A percentile compares a stretch with the other conserved stretches of the same genome.
Evolutionary conservation across 2,888 invertebrate species (phyloP).

Genomic region (Lymantria dispar): DNA sequence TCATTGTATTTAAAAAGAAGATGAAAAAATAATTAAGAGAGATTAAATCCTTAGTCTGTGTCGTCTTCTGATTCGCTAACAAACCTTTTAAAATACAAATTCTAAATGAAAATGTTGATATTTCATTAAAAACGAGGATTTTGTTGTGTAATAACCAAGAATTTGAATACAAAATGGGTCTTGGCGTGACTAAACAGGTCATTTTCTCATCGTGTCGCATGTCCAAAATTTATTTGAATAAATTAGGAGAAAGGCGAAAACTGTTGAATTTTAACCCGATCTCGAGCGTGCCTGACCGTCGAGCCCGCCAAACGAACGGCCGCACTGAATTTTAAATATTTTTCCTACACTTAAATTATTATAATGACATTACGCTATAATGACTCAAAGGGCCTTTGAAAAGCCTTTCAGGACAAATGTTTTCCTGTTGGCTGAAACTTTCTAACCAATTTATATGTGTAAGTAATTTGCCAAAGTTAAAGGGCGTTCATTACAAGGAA

Average conservation of each 20-base stretch:
- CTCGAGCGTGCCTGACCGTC: constrained; percentile 45
- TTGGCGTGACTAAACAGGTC: constrained; percentile 49
- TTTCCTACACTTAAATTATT: constrained; percentile 40
- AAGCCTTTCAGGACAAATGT: constrained; percentile 12
- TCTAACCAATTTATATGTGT: constrained; percentile 1
- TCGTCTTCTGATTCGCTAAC: too few relatives aligned
- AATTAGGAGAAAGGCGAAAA: constrained; percentile 64
- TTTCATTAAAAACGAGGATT: constrained; percentile 19
- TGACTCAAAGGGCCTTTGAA: constrained; percentile 25
- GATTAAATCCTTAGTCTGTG: too few relatives aligned
- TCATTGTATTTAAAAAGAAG: too few relatives aligned
- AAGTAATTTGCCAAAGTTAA: constrained; percentile 1
- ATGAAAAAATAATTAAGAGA: too few relatives aligned
- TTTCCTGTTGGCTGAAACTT: constrained; percentile 1
- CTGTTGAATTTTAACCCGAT: constrained; percentile 72
- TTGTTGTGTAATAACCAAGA: constrained; percentile 27
- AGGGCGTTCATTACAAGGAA: too few relatives aligned
- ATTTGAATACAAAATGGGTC: constrained; percentile 36
- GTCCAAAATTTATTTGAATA: constrained; percentile 76
- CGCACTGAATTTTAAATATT: constrained; percentile 47
- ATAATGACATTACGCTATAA: constrained; percentile 36
- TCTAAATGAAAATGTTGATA: constrained; percentile 29
- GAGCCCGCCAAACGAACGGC: constrained; percentile 20
- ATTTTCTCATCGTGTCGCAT: constrained; percentile 59
- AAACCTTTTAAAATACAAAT: constrained; percentile 4